Base-by-base conservation (phyloP, 2,797 vertebrate genomes). In the Sebastes miniatus region DNA sequence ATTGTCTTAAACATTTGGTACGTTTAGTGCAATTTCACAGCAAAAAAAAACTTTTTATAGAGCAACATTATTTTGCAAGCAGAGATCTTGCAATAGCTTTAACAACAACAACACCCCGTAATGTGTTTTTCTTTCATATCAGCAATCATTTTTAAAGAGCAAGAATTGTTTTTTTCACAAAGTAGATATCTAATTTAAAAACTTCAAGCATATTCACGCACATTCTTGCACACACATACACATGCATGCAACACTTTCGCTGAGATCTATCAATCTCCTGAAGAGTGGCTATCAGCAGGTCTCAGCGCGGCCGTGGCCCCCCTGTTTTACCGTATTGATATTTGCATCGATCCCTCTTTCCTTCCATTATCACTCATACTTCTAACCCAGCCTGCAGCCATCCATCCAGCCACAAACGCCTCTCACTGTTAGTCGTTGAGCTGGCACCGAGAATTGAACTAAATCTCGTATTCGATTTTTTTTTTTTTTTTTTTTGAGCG, bases 241-340 rank as follows among this genome's bases (percentile, higher is more conserved):
- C 75, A 62, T 3, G 29, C 25, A 39, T 7, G 24, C 22, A 77
- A 50, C 36, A 18, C 54, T 66, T 64, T 75, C 18, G n/a, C 72
- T 9, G 57, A 83, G 77, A 85, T 80, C 89, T 25, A 89, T 88
- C 77, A 82, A 18, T 76, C 84, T 89, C 75, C 64, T 8, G 72
- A 79, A 76, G 82, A 87, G 89, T 73, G 79, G 75, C 90, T 80
- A 83, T 88, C 88, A 85, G 87, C 77, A 84, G 73, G 81, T 73
- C 83, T 88, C 79, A 29, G 83, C 32, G 76, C 56, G 73, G 87
- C 86, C 20, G 3, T 7, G 25, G 65, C 82, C 66, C 43, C 47
- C 77, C 73, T 67, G 72, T 90, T 91, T 93, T 89, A 94, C 90
- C 70, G 77, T 93, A 94, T 95, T 89, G 93, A 95, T 92, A 95